Evolutionary conservation across 2,888 invertebrate genomes (phyloP).

Genomic region (Leptogaster cylindrica): DNA sequence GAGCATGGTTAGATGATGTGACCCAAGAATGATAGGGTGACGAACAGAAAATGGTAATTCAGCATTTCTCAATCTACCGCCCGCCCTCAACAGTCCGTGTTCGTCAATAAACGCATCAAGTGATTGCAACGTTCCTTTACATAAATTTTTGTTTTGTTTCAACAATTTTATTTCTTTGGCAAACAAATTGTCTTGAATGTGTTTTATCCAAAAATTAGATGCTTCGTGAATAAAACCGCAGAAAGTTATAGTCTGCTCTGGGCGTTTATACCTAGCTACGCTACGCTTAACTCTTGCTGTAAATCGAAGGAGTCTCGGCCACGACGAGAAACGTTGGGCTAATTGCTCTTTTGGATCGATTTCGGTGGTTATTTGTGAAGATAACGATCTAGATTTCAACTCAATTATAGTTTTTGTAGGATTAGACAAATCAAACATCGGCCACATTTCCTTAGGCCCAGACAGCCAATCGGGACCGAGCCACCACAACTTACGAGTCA

Average conservation of each 20-base stretch:
- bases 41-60: background rate
- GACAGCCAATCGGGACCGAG: background rate
- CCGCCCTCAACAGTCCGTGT: background rate
- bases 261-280: background rate
- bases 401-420: background rate
- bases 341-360: background rate
- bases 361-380: background rate
- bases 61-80: background rate
- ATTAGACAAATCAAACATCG: background rate
- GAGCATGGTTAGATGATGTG: background rate
- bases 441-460: background rate
- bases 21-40: background rate
- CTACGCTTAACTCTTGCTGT: background rate
- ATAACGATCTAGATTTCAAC: background rate
- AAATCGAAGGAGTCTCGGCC: background rate
- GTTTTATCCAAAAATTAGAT: background rate
- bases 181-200: background rate
- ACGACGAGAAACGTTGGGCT: background rate
- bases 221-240: background rate
- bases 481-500: background rate
- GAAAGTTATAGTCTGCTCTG: background rate
- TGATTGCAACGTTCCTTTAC: background rate
- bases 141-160: background rate
- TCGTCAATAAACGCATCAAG: background rate
- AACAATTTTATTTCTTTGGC: background rate